A percentile compares a stretch with the other conserved stretches of the same genome.
phyloP scores from a whole-genome alignment of 2,888 invertebrate species.

The Cylindroiulus punctatus region DNA sequence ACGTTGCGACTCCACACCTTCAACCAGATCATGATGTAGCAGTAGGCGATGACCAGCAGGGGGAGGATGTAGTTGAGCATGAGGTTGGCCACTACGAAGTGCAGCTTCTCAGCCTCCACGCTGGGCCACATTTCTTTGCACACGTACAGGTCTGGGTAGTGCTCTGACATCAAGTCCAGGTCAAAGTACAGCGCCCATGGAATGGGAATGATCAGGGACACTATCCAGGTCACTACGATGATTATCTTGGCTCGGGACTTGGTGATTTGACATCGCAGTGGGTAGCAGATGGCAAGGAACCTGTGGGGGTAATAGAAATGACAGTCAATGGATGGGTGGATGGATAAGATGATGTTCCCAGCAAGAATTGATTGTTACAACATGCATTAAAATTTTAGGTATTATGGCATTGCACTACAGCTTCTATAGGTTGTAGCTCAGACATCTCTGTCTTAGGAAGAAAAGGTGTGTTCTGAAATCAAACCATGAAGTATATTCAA shows the following conservation, averaged over 20 bases:
- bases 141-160: slow-evolving; percentile 54
- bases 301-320: slow-evolving; percentile 67
- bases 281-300: slow-evolving; percentile 96
- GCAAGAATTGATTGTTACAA: too few relatives aligned
- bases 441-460: too few relatives aligned
- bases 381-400: too few relatives aligned
- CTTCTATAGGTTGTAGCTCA: too few relatives aligned
- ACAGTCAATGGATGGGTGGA: too few relatives aligned
- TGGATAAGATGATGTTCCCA: too few relatives aligned
- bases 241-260: slow-evolving; percentile 86
- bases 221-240: slow-evolving; percentile 90
- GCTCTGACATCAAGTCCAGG: slow-evolving; percentile 57
- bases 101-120: slow-evolving; percentile 80
- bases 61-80: slow-evolving; percentile 91
- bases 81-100: slow-evolving; percentile 88
- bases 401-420: too few relatives aligned
- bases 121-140: slow-evolving; percentile 76
- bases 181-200: slow-evolving; percentile 94
- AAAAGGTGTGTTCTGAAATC: too few relatives aligned
- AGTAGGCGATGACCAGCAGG: slow-evolving; percentile 88
- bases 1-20: slow-evolving; percentile 88
- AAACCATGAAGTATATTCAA: too few relatives aligned
- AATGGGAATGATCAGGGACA: slow-evolving; percentile 83
- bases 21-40: slow-evolving; percentile 91
- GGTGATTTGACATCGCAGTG: slow-evolving; percentile 88